These are phyloP conservation scores for Xanthostigma xanthostigma DNA, from an alignment of 2,888 invertebrate species.

Conservation along the genomic window DNA sequence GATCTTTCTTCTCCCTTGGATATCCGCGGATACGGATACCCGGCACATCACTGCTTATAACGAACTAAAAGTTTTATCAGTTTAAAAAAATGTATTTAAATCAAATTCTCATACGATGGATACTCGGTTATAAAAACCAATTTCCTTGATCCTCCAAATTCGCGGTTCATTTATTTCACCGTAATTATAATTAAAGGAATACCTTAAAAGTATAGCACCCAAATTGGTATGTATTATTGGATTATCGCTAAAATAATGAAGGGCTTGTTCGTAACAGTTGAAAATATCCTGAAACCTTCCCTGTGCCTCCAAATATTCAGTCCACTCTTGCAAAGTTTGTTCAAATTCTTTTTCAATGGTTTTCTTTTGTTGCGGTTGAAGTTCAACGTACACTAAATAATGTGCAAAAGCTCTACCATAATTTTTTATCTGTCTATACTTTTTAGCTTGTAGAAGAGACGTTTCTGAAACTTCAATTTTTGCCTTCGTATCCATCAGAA, in stretches of 20 bases:
- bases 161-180: neutral
- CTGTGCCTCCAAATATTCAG: conserved; percentile 20
- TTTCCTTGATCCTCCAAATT: too few relatives aligned
- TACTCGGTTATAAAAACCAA: too few relatives aligned
- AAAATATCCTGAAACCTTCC: conserved; percentile 24
- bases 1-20: too few relatives aligned
- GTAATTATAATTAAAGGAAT: conserved; percentile 7
- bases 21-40: too few relatives aligned
- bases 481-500: neutral
- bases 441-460: conserved; percentile 18
- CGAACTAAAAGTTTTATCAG: too few relatives aligned
- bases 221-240: conserved; percentile 32
- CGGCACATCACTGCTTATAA: too few relatives aligned
- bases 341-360: conserved; percentile 18
- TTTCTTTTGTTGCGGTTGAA: conserved; percentile 15
- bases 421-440: conserved; percentile 15
- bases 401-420: conserved; percentile 23
- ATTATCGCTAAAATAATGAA: conserved; percentile 32
- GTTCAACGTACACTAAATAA: conserved; percentile 20
- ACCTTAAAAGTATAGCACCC: conserved; percentile 35
- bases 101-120: too few relatives aligned
- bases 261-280: conserved; percentile 26
- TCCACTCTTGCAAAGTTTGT: conserved; percentile 18
- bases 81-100: too few relatives aligned
- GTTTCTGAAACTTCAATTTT: conserved; percentile 12